Evolutionary conservation across 2,797 vertebrate genomes (phyloP).

Genomic region (Gorsachius magnificus): DNA sequence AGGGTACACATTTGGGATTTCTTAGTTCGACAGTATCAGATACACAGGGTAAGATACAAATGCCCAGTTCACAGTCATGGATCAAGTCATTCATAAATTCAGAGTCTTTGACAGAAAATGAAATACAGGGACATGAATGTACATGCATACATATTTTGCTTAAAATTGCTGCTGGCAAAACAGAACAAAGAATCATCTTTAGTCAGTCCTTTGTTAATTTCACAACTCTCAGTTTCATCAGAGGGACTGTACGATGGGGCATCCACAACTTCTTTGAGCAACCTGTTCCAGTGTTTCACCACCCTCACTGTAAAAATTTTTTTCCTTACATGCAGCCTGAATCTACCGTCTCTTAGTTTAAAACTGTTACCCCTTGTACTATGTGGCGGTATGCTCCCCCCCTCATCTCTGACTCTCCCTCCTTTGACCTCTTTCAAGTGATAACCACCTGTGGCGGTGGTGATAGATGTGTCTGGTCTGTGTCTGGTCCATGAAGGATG

Average conservation of each 20-base stretch:
- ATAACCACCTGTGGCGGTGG: no score
- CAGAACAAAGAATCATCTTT: neutral
- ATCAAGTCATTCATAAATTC: neutral
- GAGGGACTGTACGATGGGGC: neutral
- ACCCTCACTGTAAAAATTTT: no score
- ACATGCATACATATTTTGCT: neutral
- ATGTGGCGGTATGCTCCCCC: no score
- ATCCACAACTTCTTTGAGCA: neutral
- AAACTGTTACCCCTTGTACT: no score
- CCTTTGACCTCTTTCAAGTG: no score
- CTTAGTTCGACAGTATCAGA: neutral
- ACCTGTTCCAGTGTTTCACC: no score
- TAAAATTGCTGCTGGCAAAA: neutral
- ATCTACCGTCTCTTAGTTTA: no score
- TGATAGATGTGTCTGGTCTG: no score
- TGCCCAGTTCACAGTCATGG: neutral
- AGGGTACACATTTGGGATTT: neutral
- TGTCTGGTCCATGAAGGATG: no score
- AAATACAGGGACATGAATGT: neutral
- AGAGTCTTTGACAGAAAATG: neutral
- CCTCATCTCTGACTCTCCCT: no score
- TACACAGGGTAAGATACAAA: neutral
- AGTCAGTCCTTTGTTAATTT: neutral
- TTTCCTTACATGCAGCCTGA: no score
- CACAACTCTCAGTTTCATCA: neutral